Percentiles rank a stretch among this genome's conserved stretches.
phyloP scores from a whole-genome alignment of 1,140 invertebrate genomes.

The Anastrepha obliqua region DNA sequence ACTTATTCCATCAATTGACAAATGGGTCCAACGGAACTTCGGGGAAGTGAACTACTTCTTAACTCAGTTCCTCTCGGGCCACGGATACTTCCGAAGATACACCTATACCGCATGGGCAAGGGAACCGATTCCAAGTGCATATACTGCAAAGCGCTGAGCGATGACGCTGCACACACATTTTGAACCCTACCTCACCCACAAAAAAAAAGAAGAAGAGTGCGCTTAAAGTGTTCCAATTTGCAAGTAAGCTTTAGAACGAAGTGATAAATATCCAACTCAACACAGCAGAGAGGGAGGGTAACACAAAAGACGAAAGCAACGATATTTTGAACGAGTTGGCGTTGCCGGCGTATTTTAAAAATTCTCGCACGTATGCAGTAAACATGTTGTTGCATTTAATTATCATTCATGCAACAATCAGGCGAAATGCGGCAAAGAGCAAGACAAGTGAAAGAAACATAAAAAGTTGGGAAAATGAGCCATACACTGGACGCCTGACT shows the following conservation, averaged over 20 bases:
- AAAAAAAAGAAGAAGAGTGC: too few relatives aligned
- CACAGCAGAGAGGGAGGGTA: background rate
- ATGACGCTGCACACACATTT: too few relatives aligned
- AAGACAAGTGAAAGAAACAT: slow-evolving; percentile 6
- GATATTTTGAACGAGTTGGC: background rate
- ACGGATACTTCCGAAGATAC: too few relatives aligned
- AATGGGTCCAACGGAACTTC: too few relatives aligned
- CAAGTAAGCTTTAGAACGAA: background rate
- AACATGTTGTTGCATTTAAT: slow-evolving; percentile 54
- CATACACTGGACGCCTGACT: background rate
- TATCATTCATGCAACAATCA: slow-evolving; percentile 46
- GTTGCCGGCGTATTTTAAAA: slow-evolving; percentile 17
- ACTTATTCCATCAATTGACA: too few relatives aligned
- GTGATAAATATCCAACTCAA: background rate
- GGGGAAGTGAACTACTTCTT: too few relatives aligned
- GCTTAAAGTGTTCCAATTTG: slow-evolving; percentile 11
- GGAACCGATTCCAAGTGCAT: too few relatives aligned
- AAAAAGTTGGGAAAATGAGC: background rate
- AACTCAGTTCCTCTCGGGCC: too few relatives aligned
- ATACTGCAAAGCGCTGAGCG: too few relatives aligned
- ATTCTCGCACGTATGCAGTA: slow-evolving; percentile 29
- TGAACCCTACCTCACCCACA: too few relatives aligned
- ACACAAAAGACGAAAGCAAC: background rate
- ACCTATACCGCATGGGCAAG: too few relatives aligned
- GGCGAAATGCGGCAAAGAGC: background rate